phyloP scores from a whole-genome alignment of 2,888 invertebrate genomes.

The Falcaria lacertinaria region DNA sequence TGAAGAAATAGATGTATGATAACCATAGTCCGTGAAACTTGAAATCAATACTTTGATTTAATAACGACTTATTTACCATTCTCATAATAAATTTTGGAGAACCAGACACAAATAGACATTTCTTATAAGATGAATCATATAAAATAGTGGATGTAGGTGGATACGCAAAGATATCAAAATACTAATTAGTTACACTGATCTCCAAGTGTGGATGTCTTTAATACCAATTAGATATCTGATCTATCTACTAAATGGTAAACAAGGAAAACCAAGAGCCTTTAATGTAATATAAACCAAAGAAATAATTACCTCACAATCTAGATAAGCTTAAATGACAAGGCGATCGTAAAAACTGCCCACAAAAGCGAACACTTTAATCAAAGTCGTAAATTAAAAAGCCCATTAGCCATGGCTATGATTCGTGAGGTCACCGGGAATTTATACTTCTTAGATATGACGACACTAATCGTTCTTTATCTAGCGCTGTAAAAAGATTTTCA shows the following conservation, averaged over 20 bases:
- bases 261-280: constrained; percentile 13
- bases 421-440: constrained; percentile 21
- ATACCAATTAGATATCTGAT: background rate
- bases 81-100: too few species aligned
- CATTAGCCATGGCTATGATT: constrained; percentile 36
- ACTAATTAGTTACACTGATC: background rate
- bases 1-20: too few species aligned
- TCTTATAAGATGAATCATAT: too few species aligned
- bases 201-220: background rate
- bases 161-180: constrained; percentile 5
- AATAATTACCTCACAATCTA: constrained; percentile 34
- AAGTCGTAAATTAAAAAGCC: constrained; percentile 43
- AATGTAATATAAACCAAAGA: constrained; percentile 21
- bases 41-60: too few species aligned
- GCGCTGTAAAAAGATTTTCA: too few species aligned
- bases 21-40: too few species aligned
- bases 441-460: background rate
- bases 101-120: too few species aligned
- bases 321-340: constrained; percentile 34
- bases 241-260: constrained; percentile 6
- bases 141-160: background rate
- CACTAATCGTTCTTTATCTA: too few species aligned
- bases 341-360: constrained; percentile 41
- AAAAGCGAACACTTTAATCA: constrained; percentile 38
- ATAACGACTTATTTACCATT: too few species aligned